Evolutionary conservation across 1,140 invertebrate genomes (phyloP).

Genomic region (Drosophila melanica): DNA sequence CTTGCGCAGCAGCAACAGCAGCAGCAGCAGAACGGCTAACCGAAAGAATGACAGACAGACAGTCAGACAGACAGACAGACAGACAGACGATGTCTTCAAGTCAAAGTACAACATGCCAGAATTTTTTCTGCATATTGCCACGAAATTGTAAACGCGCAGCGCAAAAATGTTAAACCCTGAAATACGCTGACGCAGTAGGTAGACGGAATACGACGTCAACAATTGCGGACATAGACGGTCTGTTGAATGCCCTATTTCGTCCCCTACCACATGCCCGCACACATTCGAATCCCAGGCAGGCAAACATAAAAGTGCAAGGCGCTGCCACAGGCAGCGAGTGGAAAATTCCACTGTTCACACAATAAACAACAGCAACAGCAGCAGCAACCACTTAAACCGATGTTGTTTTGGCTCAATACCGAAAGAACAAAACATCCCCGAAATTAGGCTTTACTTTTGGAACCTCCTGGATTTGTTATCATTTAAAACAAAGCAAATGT

Average conservation of each 20-base stretch:
- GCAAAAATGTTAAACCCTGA: slow-evolving; percentile 49
- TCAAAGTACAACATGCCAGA: slow-evolving; percentile 32
- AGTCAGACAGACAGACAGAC: background rate
- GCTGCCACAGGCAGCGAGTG: slow-evolving; percentile 41
- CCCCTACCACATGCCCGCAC: slow-evolving; percentile 13
- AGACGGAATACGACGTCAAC: slow-evolving; percentile 26
- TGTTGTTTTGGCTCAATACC: slow-evolving; percentile 8
- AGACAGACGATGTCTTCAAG: slow-evolving; percentile 2
- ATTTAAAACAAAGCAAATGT: slow-evolving; percentile 49
- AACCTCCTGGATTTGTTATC: slow-evolving; percentile 57
- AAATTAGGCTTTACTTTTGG: slow-evolving; percentile 70
- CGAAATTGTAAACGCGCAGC: slow-evolving; percentile 28
- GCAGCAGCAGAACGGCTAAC: slow-evolving; percentile 27
- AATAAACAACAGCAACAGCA: slow-evolving; percentile 3
- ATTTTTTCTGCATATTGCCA: slow-evolving; percentile 38
- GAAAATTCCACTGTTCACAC: slow-evolving; percentile 66
- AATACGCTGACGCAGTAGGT: slow-evolving; percentile 71
- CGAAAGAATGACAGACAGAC: background rate
- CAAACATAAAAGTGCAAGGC: slow-evolving; percentile 58
- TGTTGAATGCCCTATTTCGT: slow-evolving; percentile 36
- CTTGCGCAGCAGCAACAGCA: slow-evolving; percentile 34
- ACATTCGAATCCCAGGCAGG: slow-evolving; percentile 33
- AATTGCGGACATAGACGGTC: slow-evolving; percentile 12
- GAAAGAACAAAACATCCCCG: slow-evolving; percentile 67
- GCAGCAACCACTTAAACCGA: slow-evolving; percentile 11